A percentile compares a stretch with the other conserved stretches of the same genome.
Conservation (phyloP, 2,797 vertebrate genomes). For the Xyrichtys novacula region DNA sequence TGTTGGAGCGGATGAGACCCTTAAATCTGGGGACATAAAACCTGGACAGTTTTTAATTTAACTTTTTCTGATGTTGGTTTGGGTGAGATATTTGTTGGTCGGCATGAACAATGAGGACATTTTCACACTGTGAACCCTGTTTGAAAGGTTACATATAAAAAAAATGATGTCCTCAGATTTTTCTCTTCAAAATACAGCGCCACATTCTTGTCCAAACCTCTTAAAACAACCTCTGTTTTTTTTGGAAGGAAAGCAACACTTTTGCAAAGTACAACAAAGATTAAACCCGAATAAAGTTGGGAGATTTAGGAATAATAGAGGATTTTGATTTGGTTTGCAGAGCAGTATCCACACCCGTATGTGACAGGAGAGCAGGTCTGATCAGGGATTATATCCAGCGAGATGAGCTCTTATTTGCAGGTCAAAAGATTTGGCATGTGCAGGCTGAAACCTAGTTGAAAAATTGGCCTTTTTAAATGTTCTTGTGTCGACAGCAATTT, state of each 20-base stretch:
- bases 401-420: background rate
- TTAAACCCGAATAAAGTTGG: too few species aligned
- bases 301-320: too few species aligned
- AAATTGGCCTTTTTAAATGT: background rate
- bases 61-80: too few species aligned
- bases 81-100: too few species aligned
- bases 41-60: slow-evolving; percentile 24
- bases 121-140: slow-evolving; percentile 11
- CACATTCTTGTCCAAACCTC: background rate
- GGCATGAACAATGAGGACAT: slow-evolving; percentile 13
- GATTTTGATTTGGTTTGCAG: too few species aligned
- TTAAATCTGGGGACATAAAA: slow-evolving; percentile 16
- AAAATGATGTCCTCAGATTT: slow-evolving; percentile 12
- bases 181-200: background rate
- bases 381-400: too few species aligned
- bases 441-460: background rate
- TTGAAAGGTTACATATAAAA: too few species aligned
- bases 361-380: background rate
- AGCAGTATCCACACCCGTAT: too few species aligned
- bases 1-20: slow-evolving; percentile 11
- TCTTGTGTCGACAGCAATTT: background rate
- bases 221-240: background rate
- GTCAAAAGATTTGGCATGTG: background rate
- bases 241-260: too few species aligned
- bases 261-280: too few species aligned